Conservation (phyloP, 2,888 invertebrate genomes). For the Penaeus monodon region DNA sequence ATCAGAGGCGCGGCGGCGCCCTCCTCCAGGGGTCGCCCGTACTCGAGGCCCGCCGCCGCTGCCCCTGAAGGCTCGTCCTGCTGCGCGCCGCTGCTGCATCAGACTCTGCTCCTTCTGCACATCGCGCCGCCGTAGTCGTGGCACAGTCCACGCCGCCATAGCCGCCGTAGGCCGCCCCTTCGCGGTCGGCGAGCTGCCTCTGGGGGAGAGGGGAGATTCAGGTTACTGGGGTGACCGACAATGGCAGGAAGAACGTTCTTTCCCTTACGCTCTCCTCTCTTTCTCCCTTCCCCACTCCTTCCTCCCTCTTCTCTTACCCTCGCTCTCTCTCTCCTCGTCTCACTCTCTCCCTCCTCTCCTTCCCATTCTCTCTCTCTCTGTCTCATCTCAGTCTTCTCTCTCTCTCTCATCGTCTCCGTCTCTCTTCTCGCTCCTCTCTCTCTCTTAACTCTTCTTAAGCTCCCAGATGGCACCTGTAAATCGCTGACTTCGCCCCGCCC, state of each 20-base stretch:
- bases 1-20: constrained; percentile 23
- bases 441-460: not conserved
- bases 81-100: constrained; percentile 43
- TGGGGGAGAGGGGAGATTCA: not conserved
- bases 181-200: constrained; percentile 35
- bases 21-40: constrained; percentile 33
- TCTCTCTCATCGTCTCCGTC: too few relatives aligned
- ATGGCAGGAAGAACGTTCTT: too few relatives aligned
- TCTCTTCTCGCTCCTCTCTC: not conserved
- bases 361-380: too few relatives aligned
- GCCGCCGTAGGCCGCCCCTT: constrained; percentile 38
- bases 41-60: constrained; percentile 31
- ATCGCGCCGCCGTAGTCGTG: constrained; percentile 60
- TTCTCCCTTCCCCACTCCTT: too few relatives aligned
- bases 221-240: too few relatives aligned
- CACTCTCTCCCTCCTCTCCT: too few relatives aligned
- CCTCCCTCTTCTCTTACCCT: too few relatives aligned
- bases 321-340: too few relatives aligned
- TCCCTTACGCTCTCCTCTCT: too few relatives aligned
- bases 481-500: not conserved
- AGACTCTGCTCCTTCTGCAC: constrained; percentile 54
- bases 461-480: not conserved
- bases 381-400: too few relatives aligned
- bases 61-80: constrained; percentile 38
- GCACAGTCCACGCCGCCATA: constrained; percentile 61